phyloP scores from a whole-genome alignment of 2,797 vertebrate genomes.

The Sciurus carolinensis region DNA sequence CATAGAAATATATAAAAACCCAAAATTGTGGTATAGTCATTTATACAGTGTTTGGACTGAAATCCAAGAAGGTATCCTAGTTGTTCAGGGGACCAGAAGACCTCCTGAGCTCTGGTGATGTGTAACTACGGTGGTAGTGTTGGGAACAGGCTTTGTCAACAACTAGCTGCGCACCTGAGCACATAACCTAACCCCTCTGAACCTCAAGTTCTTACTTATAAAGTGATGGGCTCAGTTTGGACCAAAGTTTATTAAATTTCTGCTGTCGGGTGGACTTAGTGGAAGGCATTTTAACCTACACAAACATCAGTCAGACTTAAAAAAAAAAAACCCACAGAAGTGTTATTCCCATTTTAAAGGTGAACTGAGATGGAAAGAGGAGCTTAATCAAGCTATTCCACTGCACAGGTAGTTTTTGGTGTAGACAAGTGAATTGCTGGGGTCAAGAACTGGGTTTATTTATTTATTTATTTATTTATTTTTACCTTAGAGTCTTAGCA shows the following conservation, averaged over 20 bases:
- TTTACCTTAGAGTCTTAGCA: neutral
- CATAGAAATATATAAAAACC: neutral
- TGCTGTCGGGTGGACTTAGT: neutral
- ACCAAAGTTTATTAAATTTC: neutral
- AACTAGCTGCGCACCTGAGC: neutral
- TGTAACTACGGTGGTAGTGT: too few relatives aligned
- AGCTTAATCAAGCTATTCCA: neutral
- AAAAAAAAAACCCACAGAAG: neutral
- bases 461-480: neutral
- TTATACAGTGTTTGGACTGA: neutral
- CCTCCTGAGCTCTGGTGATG: neutral
- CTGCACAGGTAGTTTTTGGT: neutral
- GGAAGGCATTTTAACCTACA: neutral
- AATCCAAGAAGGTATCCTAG: neutral
- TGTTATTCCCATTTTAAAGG: neutral
- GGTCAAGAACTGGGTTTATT: neutral
- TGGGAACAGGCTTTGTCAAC: neutral
- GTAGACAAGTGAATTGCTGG: neutral
- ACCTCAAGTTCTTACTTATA: neutral
- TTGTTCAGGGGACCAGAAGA: neutral
- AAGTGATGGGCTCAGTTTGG: neutral
- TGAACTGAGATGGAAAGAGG: neutral
- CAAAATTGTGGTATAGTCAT: neutral
- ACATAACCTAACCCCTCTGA: neutral
- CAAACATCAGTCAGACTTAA: neutral